Evolutionary conservation across 2,797 vertebrate species (phyloP).

Genomic region (Craterocephalus amniculus): DNA sequence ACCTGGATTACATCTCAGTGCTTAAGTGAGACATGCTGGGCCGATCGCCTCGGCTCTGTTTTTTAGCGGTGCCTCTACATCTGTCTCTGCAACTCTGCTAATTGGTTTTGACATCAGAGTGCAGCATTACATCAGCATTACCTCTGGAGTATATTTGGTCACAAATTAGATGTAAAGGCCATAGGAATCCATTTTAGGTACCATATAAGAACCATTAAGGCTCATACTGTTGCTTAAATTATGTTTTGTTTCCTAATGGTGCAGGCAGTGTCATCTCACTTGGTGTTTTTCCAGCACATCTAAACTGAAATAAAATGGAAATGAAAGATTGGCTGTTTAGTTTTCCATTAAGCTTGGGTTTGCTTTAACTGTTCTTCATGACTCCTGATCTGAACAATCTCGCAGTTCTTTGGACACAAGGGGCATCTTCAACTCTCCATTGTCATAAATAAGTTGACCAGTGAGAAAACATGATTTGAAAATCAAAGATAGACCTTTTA

Average conservation of each 20-base stretch:
- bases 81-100: conserved; percentile 47
- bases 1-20: conserved; percentile 42
- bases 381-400: neutral
- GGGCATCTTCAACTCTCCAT: neutral
- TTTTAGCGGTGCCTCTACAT: conserved; percentile 3
- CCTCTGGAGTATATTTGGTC: conserved; percentile 9
- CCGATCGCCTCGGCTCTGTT: conserved; percentile 6
- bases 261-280: neutral
- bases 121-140: conserved; percentile 11
- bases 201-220: too few relatives aligned
- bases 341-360: conserved; percentile 1
- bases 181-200: neutral
- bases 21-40: conserved; percentile 28
- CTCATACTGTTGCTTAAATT: too few relatives aligned
- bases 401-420: neutral
- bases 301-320: neutral
- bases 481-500: neutral
- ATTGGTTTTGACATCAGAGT: conserved; percentile 53
- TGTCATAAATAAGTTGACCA: too few relatives aligned
- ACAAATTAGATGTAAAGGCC: neutral
- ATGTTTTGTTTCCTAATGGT: neutral
- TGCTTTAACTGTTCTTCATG: conserved; percentile 5
- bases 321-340: conserved; percentile 7
- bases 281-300: neutral
- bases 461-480: neutral